phyloP scores from a whole-genome alignment of 1,140 invertebrate genomes.

The Drosophila teissieri region DNA sequence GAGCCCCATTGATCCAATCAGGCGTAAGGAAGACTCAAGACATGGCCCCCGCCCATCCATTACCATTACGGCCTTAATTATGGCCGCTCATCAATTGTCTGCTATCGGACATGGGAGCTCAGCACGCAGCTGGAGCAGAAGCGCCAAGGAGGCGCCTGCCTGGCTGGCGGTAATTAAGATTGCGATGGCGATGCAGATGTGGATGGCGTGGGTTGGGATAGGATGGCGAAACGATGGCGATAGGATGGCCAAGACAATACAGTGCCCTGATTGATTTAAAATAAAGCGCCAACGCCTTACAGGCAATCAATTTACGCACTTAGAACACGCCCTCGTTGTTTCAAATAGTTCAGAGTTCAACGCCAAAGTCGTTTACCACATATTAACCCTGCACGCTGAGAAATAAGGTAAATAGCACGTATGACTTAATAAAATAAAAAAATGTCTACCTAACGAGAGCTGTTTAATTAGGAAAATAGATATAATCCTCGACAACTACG shows the following conservation, averaged over 20 bases:
- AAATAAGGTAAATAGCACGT: background rate
- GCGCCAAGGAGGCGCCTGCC: slow-evolving; percentile 27
- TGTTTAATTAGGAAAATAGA: too few relatives aligned
- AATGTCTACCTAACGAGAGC: too few relatives aligned
- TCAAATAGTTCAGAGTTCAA: slow-evolving; percentile 47
- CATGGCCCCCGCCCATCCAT: slow-evolving; percentile 30
- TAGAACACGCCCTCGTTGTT: slow-evolving; percentile 38
- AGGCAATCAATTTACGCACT: slow-evolving; percentile 71
- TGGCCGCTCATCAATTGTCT: slow-evolving; percentile 67
- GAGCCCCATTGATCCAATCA: slow-evolving; percentile 24
- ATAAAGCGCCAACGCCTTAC: slow-evolving; percentile 41
- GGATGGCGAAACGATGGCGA: slow-evolving; percentile 10
- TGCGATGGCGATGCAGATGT: slow-evolving; percentile 18
- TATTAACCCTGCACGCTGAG: slow-evolving; percentile 2
- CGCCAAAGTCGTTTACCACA: slow-evolving; percentile 10
- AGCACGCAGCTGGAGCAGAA: slow-evolving; percentile 29
- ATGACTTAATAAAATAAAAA: too few relatives aligned
- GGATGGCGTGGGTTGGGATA: slow-evolving; percentile 3
- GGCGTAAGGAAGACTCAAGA: background rate
- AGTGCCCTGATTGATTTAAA: slow-evolving; percentile 71
- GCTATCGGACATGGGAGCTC: slow-evolving; percentile 49
- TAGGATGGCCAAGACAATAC: slow-evolving; percentile 28
- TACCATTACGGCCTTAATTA: slow-evolving; percentile 63
- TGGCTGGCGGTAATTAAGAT: slow-evolving; percentile 52
- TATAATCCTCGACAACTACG: background rate